A percentile compares a stretch with the other conserved stretches of the same genome.
Evolutionary conservation across 1,140 invertebrate genomes (phyloP).

Genomic region (Atta cephalotes): DNA sequence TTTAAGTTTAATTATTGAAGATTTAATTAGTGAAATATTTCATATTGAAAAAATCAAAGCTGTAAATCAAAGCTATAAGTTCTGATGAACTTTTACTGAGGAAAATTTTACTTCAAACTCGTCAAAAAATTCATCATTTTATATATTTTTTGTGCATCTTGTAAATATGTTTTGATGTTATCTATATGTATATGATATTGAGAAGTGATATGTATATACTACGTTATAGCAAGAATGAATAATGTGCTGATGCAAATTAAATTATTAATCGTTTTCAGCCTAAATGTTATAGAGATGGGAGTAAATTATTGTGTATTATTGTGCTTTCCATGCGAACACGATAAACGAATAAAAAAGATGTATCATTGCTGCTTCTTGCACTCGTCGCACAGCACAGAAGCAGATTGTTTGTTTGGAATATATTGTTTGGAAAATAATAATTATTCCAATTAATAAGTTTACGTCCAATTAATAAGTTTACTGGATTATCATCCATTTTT

Average conservation of each 20-base stretch:
- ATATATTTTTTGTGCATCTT: constrained; percentile 15
- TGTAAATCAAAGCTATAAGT: not conserved
- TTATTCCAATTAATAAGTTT: constrained; percentile 12
- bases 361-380: constrained; percentile 70
- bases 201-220: constrained; percentile 4
- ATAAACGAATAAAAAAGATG: constrained; percentile 33
- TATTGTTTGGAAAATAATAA: constrained; percentile 9
- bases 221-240: constrained; percentile 33
- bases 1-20: no score
- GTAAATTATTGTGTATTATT: constrained; percentile 21
- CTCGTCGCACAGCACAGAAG: constrained; percentile 63
- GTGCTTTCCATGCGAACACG: constrained; percentile 27
- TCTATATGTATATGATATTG: constrained; percentile 12
- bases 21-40: constrained; percentile 28
- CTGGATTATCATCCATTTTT: not conserved
- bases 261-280: constrained; percentile 47
- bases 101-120: not conserved
- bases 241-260: constrained; percentile 38
- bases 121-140: not conserved
- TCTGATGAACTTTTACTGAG: not conserved
- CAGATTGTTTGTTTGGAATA: constrained; percentile 16
- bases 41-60: not conserved
- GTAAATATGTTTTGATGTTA: constrained; percentile 36
- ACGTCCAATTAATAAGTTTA: constrained; percentile 7
- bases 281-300: constrained; percentile 26